These are phyloP conservation scores for Leucoraja ocellata DNA, from an alignment of 2,797 vertebrate genomes.

Conservation along the genomic window DNA sequence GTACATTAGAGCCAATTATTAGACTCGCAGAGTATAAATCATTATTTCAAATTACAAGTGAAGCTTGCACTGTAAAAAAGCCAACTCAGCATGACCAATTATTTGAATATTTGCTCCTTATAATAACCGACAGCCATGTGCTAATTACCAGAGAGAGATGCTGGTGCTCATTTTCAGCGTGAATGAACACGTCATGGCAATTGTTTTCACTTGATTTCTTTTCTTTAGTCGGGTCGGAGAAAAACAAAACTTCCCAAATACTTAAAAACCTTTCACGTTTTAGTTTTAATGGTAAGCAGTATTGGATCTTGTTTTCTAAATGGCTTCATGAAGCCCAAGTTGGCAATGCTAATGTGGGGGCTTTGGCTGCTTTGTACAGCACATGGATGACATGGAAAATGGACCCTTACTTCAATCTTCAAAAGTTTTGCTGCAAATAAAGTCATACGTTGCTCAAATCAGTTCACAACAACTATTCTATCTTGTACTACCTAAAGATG, in stretches of 20 bases:
- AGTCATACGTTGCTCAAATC: background rate
- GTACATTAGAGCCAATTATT: conserved; percentile 45
- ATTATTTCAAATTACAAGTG: conserved; percentile 54
- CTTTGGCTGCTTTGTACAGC: background rate
- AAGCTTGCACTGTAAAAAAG: conserved; percentile 49
- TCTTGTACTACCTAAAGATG: background rate
- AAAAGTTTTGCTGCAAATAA: background rate
- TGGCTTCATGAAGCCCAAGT: background rate
- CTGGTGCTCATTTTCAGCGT: conserved; percentile 65
- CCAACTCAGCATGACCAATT: conserved; percentile 46
- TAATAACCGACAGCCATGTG: conserved; percentile 58
- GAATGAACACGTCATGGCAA: conserved; percentile 66
- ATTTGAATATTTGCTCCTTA: conserved; percentile 51
- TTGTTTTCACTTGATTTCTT: conserved; percentile 59
- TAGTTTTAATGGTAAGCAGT: background rate
- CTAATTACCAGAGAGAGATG: conserved; percentile 59
- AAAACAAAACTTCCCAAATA: conserved; percentile 44
- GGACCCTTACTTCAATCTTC: too few relatives aligned
- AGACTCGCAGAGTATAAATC: conserved; percentile 43
- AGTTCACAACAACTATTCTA: conserved; percentile 1
- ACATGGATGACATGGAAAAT: background rate
- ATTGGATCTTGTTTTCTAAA: background rate
- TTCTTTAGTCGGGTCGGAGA: conserved; percentile 49
- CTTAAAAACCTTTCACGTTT: conserved; percentile 26
- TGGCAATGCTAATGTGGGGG: background rate